Base-by-base conservation (phyloP, 2,797 vertebrate genomes). In the Sebastes variabilis region DNA sequence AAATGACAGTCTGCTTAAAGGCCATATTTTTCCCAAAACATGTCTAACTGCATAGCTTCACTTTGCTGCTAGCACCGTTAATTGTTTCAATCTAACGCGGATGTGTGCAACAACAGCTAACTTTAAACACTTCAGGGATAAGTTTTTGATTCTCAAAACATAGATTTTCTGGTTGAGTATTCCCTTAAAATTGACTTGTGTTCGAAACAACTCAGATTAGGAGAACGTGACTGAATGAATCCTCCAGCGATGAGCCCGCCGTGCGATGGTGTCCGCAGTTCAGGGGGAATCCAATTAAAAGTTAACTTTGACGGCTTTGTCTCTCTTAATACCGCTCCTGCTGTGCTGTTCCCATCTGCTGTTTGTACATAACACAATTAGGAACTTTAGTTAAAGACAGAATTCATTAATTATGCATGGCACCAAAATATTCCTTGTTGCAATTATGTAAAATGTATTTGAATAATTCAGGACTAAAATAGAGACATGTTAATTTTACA, bases 381-480 rank as follows among this genome's bases (percentile, higher is more conserved):
- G 72, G 67, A 88, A 69, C 82, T 85, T 85, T 88, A 82, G 85
- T 90, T 89, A 85, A 93, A 87, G 87, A 87, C 77, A 66, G 65
- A 52, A 75, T 55, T 60, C 54, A 88, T 91, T 88, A 83, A 88
- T 92, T 77, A 91, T 87, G 56, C 66, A 80, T 66, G 25, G 1
- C 9, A 60, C 64, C 25, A 32, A 85, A 84, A 83, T 77, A 80
- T 52, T 75, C 67, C 58, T 80, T 65, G 69, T 70, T 80, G 58
- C 65, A 82, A 70, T 87, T 78, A 84, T 85, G 76, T 16, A 79
- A 75, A 75, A 52, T 16, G 8, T 2, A 66, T 56, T 20, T 87
- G 75, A 88, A 88, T 87, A 88, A 86, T 84, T 82, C 55, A 81
- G 34, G 32, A 62, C 1, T 12, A 42, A 79, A 77, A 71, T 11